These are phyloP conservation scores for Drosophila arawakana DNA, from an alignment of 1,140 invertebrate species.

Conservation along the genomic window DNA sequence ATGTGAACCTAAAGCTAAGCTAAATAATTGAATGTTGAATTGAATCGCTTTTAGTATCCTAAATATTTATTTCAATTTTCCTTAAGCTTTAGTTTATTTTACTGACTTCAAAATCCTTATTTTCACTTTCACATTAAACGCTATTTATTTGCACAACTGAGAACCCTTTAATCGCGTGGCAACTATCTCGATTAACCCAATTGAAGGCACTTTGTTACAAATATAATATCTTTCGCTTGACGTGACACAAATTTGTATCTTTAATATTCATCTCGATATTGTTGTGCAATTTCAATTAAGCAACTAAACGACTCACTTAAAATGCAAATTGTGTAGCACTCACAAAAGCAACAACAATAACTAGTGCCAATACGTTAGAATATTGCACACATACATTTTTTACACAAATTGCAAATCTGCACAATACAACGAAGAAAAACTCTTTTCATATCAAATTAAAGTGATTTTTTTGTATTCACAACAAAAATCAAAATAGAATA, in stretches of 20 bases:
- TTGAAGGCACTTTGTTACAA: conserved; percentile 9
- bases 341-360: conserved; percentile 56
- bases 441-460: conserved; percentile 58
- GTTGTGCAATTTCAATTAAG: conserved; percentile 68
- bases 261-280: conserved; percentile 68
- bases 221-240: conserved; percentile 10
- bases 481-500: conserved; percentile 17
- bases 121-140: too few relatives aligned
- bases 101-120: too few relatives aligned
- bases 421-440: conserved; percentile 48
- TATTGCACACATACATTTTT: conserved; percentile 19
- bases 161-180: neutral
- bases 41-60: too few relatives aligned
- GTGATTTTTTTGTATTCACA: conserved; percentile 12
- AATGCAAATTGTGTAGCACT: conserved; percentile 76
- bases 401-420: conserved; percentile 22
- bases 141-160: too few relatives aligned
- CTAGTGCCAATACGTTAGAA: conserved; percentile 39
- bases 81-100: too few relatives aligned
- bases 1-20: too few relatives aligned
- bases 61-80: too few relatives aligned
- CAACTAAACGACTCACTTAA: conserved; percentile 78
- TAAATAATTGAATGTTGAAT: too few relatives aligned
- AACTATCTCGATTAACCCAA: conserved; percentile 11
- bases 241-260: conserved; percentile 44